These are phyloP conservation scores for Tragelaphus strepsiceros DNA, from an alignment of 2,113 vertebrate genomes.

Conservation along the genomic window DNA sequence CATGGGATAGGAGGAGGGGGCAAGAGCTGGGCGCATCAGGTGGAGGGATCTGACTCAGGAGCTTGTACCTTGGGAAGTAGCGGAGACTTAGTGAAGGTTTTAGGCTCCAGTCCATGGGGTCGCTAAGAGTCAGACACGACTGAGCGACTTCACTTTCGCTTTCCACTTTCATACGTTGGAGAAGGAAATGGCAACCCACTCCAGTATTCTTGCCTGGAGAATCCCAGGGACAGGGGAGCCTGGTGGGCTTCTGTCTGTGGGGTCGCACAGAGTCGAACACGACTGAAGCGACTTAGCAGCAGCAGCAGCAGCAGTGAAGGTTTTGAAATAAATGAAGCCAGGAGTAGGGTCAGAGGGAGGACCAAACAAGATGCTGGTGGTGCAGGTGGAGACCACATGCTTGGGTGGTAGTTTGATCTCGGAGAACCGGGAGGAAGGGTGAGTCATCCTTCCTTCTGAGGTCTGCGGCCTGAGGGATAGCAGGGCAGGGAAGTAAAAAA, in stretches of 20 bases:
- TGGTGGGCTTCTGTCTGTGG: no score
- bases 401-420: neutral
- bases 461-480: neutral
- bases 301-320: neutral
- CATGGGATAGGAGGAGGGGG: neutral
- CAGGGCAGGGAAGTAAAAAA: neutral
- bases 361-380: fast-evolving
- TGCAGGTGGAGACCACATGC: neutral
- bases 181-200: no score
- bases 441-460: neutral
- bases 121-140: no score
- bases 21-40: neutral
- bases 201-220: no score
- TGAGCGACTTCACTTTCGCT: no score
- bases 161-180: no score
- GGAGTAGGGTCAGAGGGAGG: neutral
- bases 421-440: neutral
- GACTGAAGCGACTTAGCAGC: no score
- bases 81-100: neutral
- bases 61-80: neutral
- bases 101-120: neutral
- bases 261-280: no score
- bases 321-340: neutral
- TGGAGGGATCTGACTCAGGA: neutral
- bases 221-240: no score